These are phyloP conservation scores for Phyllotis vaccarum DNA, from an alignment of 2,797 vertebrate genomes.

Conservation along the genomic window DNA sequence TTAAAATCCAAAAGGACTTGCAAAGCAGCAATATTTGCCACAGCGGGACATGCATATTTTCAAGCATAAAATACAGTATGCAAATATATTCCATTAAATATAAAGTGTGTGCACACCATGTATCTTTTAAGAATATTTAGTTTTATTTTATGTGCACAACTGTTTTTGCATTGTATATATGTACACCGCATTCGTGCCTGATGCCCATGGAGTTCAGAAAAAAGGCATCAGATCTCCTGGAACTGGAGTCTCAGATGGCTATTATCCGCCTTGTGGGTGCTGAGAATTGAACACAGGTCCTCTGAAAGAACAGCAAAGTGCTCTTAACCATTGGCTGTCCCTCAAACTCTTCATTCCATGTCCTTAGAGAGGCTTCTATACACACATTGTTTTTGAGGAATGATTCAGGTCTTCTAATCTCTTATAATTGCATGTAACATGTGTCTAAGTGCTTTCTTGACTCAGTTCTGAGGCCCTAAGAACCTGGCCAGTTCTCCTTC, in stretches of 20 bases:
- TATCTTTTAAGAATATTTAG: neutral
- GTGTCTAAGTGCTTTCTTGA: too few species aligned
- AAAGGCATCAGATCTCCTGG: neutral
- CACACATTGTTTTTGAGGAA: neutral
- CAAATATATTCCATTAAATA: neutral
- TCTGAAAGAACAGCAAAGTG: neutral
- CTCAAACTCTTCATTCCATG: neutral
- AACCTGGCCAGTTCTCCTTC: neutral
- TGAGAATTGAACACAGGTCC: neutral
- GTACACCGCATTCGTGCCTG: neutral
- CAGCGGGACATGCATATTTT: neutral
- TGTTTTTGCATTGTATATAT: neutral
- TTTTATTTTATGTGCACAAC: neutral
- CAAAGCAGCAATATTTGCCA: neutral
- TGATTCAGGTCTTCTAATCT: neutral
- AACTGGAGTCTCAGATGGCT: neutral
- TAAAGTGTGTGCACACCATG: fast-evolving
- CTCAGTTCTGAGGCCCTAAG: neutral
- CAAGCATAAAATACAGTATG: neutral
- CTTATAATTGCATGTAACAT: fast-evolving
- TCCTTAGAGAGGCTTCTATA: too few species aligned
- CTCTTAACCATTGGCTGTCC: neutral
- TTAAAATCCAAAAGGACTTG: neutral
- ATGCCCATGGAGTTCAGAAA: neutral
- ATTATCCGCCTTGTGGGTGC: neutral